phyloP scores from a whole-genome alignment of 2,113 vertebrate species.

The Motacilla tschutschensis region DNA sequence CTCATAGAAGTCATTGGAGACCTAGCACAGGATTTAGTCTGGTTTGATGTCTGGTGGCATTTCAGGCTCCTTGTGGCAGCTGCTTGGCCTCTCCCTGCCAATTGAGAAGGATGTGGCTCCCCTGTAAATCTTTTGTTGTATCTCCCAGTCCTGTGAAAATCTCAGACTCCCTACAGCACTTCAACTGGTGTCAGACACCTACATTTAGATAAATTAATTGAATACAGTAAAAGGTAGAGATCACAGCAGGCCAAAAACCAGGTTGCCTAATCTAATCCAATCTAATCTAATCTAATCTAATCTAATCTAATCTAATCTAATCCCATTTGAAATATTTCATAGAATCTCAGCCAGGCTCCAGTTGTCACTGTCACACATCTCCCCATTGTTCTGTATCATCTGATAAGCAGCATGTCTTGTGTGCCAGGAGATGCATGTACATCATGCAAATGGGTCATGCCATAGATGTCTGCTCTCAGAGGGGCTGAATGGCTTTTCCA shows the following conservation, averaged over 20 bases:
- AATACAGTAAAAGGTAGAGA: neutral
- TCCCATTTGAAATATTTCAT: neutral
- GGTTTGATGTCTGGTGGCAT: neutral
- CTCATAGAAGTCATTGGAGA: neutral
- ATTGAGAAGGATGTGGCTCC: fast-evolving
- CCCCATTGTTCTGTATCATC: neutral
- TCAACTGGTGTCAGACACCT: neutral
- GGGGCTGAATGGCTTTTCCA: neutral
- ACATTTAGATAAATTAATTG: neutral
- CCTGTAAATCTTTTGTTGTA: neutral
- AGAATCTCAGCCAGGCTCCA: neutral
- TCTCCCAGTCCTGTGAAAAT: neutral
- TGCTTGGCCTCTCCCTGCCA: neutral
- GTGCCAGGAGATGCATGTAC: neutral
- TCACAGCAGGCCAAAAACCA: neutral
- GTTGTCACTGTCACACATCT: neutral
- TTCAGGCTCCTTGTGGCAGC: neutral
- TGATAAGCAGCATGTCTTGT: neutral
- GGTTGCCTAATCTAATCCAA: neutral
- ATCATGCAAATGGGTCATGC: neutral
- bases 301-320: neutral
- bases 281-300: neutral
- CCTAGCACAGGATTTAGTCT: neutral
- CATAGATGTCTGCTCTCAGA: neutral
- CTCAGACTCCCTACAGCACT: neutral